These are phyloP conservation scores for Anodontia alba DNA, from an alignment of 2,888 invertebrate genomes.

Conservation along the genomic window DNA sequence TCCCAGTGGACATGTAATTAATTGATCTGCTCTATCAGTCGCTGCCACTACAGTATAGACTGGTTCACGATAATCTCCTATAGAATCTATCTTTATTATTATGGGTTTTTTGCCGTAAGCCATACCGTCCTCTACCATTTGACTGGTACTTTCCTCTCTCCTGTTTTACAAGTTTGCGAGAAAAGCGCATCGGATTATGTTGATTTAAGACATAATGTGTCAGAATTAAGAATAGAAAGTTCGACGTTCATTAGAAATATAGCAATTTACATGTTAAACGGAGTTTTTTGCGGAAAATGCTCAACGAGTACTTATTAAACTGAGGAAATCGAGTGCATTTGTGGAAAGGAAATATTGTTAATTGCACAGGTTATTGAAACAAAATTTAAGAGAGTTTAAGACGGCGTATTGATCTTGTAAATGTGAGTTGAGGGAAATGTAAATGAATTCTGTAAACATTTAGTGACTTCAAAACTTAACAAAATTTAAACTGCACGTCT, in stretches of 20 bases:
- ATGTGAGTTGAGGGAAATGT: background rate
- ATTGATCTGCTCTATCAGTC: background rate
- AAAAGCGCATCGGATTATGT: slow-evolving; percentile 1
- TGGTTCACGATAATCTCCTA: background rate
- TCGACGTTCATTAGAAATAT: slow-evolving; percentile 6
- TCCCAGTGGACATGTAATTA: slow-evolving; percentile 7
- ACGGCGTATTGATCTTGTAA: background rate
- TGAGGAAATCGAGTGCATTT: slow-evolving; percentile 7
- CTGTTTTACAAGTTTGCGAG: background rate
- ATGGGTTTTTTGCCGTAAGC: background rate
- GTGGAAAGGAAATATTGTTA: background rate
- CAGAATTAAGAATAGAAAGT: background rate
- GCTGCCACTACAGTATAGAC: background rate
- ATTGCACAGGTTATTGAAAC: background rate
- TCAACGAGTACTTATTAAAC: slow-evolving; percentile 10
- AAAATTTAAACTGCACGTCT: too few species aligned
- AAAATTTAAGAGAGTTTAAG: background rate
- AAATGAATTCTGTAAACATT: background rate
- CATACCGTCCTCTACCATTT: background rate
- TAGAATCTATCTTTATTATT: background rate
- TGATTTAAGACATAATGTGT: background rate
- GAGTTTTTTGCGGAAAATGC: background rate
- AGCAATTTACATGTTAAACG: background rate
- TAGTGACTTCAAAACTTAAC: background rate
- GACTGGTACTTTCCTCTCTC: background rate